Conservation (phyloP, 2,797 vertebrate genomes). For the Sebastes vulpes region DNA sequence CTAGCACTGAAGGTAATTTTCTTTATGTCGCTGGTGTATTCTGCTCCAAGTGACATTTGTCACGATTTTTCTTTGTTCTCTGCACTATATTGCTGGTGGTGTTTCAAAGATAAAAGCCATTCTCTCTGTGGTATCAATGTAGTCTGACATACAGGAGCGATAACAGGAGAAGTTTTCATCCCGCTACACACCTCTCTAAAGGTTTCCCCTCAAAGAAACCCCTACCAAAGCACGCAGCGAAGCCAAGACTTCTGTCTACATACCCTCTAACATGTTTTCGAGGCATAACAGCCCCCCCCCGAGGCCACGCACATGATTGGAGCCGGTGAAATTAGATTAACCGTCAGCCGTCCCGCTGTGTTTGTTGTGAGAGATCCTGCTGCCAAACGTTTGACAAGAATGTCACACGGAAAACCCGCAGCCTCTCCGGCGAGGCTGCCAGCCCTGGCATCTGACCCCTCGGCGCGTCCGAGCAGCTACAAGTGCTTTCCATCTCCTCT, state of each 20-base stretch:
- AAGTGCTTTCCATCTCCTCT: slow-evolving; percentile 81
- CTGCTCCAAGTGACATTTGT: slow-evolving; percentile 38
- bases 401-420: slow-evolving; percentile 63
- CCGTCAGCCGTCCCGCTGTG: slow-evolving; percentile 66
- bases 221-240: neutral
- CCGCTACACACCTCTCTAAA: neutral
- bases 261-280: slow-evolving; percentile 37
- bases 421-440: slow-evolving; percentile 48
- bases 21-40: slow-evolving; percentile 22
- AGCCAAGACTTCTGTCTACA: slow-evolving; percentile 33
- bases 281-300: slow-evolving; percentile 54
- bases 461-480: slow-evolving; percentile 62
- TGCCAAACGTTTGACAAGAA: slow-evolving; percentile 76
- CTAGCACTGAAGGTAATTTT: slow-evolving; percentile 3
- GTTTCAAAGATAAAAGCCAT: slow-evolving; percentile 50
- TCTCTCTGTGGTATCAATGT: slow-evolving; percentile 31
- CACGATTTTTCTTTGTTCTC: slow-evolving; percentile 16
- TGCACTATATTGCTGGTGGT: slow-evolving; percentile 11
- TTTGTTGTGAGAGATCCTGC: slow-evolving; percentile 74
- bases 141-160: slow-evolving; percentile 23
- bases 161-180: slow-evolving; percentile 26
- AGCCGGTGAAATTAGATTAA: slow-evolving; percentile 73
- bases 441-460: slow-evolving; percentile 70
- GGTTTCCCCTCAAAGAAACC: slow-evolving; percentile 15
- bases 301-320: slow-evolving; percentile 49